These are phyloP conservation scores for Gadopsis marmoratus DNA, from an alignment of 2,797 vertebrate genomes.

Conservation along the genomic window DNA sequence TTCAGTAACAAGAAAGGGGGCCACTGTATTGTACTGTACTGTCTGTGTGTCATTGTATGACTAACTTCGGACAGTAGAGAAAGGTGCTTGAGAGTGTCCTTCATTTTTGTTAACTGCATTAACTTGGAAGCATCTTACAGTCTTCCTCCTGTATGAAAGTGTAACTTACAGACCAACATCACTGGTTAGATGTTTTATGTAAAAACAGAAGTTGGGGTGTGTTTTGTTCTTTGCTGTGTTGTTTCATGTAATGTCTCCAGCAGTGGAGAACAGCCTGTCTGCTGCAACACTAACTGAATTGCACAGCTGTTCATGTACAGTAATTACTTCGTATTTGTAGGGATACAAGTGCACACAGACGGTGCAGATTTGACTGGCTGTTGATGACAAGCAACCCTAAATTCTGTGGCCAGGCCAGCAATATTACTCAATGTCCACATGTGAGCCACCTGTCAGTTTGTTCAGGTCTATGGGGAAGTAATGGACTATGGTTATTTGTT, in stretches of 20 bases:
- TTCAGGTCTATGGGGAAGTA: conserved; percentile 1
- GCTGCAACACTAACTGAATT: too few species aligned
- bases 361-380: conserved; percentile 11
- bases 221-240: too few species aligned
- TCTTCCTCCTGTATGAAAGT: neutral
- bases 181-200: too few species aligned
- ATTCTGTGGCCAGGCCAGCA: neutral
- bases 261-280: too few species aligned
- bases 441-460: neutral
- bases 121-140: neutral
- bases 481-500: neutral
- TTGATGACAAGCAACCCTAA: neutral
- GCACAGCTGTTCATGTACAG: neutral
- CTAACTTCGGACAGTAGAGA: neutral
- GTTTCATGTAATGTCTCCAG: too few species aligned
- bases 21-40: neutral
- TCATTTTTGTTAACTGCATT: neutral
- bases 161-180: neutral
- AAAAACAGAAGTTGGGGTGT: too few species aligned
- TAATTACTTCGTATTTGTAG: neutral
- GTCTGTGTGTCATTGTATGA: neutral
- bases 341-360: neutral
- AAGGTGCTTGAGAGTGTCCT: neutral
- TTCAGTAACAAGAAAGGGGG: neutral
- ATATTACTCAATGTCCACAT: neutral